Conservation (phyloP, 2,888 invertebrate species). For the Theretra japonica region DNA sequence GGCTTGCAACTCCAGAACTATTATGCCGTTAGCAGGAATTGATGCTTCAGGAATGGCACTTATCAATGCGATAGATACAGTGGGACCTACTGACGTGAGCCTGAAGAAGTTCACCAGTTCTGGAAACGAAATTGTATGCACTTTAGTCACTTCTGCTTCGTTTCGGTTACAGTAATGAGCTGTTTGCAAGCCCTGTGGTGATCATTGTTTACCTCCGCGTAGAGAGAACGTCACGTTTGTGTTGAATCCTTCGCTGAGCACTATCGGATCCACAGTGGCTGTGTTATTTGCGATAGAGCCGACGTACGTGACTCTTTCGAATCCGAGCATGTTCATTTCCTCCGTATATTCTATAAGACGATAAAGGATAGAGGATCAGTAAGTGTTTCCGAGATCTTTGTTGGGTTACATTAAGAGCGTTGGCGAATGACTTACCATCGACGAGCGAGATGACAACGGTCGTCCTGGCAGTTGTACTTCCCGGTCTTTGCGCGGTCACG, state of each 20-base stretch:
- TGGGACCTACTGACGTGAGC: slow-evolving; percentile 27
- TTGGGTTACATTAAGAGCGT: background rate
- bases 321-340: slow-evolving; percentile 41
- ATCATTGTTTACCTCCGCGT: background rate
- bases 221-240: background rate
- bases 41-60: slow-evolving; percentile 39
- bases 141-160: background rate
- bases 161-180: no score
- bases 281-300: slow-evolving; percentile 44
- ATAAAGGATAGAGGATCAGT: no score
- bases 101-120: slow-evolving; percentile 41
- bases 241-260: background rate
- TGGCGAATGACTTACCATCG: slow-evolving; percentile 5
- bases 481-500: slow-evolving; percentile 4
- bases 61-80: slow-evolving; percentile 37
- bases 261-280: slow-evolving; percentile 2
- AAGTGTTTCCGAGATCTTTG: no score
- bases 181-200: no score
- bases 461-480: background rate
- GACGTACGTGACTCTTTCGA: slow-evolving; percentile 48
- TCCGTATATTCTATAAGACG: slow-evolving; percentile 10
- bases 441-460: slow-evolving; percentile 14
- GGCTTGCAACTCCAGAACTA: slow-evolving; percentile 34
- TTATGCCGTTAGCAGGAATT: slow-evolving; percentile 39
- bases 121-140: slow-evolving; percentile 36